Conservation (phyloP, 2,113 vertebrate species). For the Cavia porcellus region DNA sequence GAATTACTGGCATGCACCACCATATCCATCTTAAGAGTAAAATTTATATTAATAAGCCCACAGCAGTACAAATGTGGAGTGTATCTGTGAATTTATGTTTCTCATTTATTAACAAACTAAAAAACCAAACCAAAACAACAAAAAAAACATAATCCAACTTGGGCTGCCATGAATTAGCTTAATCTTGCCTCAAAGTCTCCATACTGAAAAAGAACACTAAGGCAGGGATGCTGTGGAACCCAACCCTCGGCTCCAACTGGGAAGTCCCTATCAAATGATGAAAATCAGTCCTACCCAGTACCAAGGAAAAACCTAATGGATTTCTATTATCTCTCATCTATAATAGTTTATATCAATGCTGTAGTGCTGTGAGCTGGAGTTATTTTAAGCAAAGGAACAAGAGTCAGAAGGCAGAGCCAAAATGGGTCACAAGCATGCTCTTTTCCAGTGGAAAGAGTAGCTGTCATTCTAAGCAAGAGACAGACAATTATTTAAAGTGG, state of each 20-base stretch:
- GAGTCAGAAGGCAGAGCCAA: constrained; percentile 2
- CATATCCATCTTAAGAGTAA: neutral
- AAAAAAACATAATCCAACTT: neutral
- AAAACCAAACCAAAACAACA: neutral
- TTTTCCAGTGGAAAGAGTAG: constrained; percentile 44
- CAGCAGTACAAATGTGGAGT: neutral
- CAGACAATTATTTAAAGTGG: constrained; percentile 18
- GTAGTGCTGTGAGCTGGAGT: neutral
- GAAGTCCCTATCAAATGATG: neutral
- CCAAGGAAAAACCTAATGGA: neutral
- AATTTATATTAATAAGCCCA: neutral
- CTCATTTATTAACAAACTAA: neutral
- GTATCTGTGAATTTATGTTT: neutral
- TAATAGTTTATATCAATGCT: neutral
- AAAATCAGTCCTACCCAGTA: neutral
- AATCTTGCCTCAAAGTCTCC: neutral
- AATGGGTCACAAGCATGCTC: neutral
- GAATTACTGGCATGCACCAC: neutral
- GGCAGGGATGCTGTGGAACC: neutral
- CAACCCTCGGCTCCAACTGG: neutral
- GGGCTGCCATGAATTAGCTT: neutral
- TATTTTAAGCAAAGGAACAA: constrained; percentile 1
- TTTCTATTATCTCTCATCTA: neutral
- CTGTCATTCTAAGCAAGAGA: neutral
- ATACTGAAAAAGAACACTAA: neutral